Evolutionary conservation across 2,888 invertebrate species (phyloP).

Genomic region (Mesochorus sp.): DNA sequence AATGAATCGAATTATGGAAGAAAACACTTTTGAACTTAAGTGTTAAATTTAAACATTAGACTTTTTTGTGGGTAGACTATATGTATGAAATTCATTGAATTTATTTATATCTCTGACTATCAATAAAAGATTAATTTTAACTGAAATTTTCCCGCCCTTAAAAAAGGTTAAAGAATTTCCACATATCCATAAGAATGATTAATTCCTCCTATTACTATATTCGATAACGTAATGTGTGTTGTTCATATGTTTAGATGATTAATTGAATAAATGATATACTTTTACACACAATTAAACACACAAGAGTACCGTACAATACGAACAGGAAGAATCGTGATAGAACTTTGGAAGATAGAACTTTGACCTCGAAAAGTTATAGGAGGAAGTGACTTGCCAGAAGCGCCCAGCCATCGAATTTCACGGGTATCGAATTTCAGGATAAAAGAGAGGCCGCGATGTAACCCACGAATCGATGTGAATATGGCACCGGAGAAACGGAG

Average conservation of each 20-base stretch:
- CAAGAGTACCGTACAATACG: neutral
- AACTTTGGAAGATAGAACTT: neutral
- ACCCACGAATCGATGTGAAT: slow-evolving; percentile 1
- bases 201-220: neutral
- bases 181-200: slow-evolving; percentile 30
- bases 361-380: slow-evolving; percentile 4
- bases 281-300: too few relatives aligned
- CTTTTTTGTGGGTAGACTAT: too few relatives aligned
- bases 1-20: too few relatives aligned
- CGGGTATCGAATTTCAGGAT: slow-evolving; percentile 36
- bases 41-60: too few relatives aligned
- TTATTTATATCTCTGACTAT: too few relatives aligned
- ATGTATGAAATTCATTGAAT: too few relatives aligned
- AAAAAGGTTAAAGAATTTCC: too few relatives aligned
- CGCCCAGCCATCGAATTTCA: slow-evolving; percentile 49
- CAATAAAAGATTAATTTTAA: too few relatives aligned
- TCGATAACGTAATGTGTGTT: neutral
- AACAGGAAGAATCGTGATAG: neutral
- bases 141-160: too few relatives aligned
- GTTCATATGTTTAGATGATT: neutral
- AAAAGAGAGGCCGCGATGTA: slow-evolving; percentile 3
- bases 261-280: neutral
- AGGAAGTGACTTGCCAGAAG: slow-evolving; percentile 30
- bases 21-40: too few relatives aligned
- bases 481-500: slow-evolving; percentile 42